These are phyloP conservation scores for Augiades crinisus DNA, from an alignment of 2,888 invertebrate genomes.

Conservation along the genomic window DNA sequence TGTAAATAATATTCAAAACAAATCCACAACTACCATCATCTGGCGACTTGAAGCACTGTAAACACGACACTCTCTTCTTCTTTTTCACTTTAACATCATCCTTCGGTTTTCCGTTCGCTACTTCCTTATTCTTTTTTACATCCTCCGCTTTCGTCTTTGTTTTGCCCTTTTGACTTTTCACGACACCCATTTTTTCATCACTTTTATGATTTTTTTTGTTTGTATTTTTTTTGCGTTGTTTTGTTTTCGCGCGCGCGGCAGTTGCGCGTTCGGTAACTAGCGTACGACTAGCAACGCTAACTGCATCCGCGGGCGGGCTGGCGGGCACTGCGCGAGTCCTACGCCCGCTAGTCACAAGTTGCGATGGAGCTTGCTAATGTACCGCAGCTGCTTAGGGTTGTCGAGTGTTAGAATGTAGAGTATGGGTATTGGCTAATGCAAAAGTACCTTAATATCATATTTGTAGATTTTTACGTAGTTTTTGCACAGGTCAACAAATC, in stretches of 20 bases:
- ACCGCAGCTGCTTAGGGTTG: conserved; percentile 33
- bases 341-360: background rate
- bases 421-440: no score
- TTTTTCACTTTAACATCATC: conserved; percentile 72
- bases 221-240: conserved; percentile 34
- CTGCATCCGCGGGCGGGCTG: conserved; percentile 71
- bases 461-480: no score
- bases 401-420: no score
- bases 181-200: conserved; percentile 68
- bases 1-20: background rate
- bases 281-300: conserved; percentile 73
- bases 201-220: conserved; percentile 34
- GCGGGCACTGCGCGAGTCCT: conserved; percentile 49
- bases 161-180: conserved; percentile 68
- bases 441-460: no score
- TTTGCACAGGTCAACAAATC: no score
- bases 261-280: conserved; percentile 76
- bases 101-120: conserved; percentile 59
- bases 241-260: conserved; percentile 53
- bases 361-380: conserved; percentile 42
- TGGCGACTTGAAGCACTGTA: conserved; percentile 75
- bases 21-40: conserved; percentile 62
- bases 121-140: conserved; percentile 39
- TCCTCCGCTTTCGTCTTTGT: conserved; percentile 46
- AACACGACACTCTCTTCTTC: conserved; percentile 76